A percentile compares a stretch with the other conserved stretches of the same genome.
Conservation (phyloP, 2,113 vertebrate genomes). For the Tauraco erythrolophus region DNA sequence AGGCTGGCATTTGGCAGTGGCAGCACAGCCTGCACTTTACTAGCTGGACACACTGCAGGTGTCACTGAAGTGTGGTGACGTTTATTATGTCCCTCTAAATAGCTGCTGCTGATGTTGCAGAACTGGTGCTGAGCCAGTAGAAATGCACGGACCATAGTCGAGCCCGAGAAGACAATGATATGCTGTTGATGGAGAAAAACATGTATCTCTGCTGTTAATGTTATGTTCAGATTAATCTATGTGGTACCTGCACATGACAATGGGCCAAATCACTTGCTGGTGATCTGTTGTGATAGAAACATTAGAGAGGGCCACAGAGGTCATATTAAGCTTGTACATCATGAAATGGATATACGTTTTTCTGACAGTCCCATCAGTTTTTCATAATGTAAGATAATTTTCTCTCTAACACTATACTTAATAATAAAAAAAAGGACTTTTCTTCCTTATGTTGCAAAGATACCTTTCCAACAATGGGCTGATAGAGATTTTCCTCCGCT, state of each 20-base stretch:
- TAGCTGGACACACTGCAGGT: not conserved
- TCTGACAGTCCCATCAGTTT: not conserved
- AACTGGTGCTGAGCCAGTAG: conserved; percentile 36
- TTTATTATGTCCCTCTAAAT: not conserved
- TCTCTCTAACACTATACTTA: not conserved
- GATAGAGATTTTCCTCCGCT: not conserved
- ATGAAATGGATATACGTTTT: not conserved
- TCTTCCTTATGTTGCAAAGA: not conserved
- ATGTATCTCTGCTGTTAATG: not conserved
- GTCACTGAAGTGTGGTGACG: not conserved
- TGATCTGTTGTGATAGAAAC: not conserved
- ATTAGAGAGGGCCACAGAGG: not conserved
- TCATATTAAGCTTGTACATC: not conserved
- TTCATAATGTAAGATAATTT: not conserved
- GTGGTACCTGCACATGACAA: not conserved
- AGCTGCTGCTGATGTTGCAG: conserved; percentile 28
- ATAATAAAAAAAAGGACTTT: not conserved
- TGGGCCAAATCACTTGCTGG: not conserved
- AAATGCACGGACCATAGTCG: not conserved
- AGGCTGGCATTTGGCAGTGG: not conserved
- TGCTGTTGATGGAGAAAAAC: not conserved
- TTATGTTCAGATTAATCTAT: not conserved
- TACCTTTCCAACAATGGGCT: not conserved
- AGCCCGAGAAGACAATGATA: not conserved
- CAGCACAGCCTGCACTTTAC: not conserved